Evolutionary conservation across 1,140 invertebrate genomes (phyloP), one percentile per base, ranked within the genome.

Genomic region (Philopotamus ludificatus): DNA sequence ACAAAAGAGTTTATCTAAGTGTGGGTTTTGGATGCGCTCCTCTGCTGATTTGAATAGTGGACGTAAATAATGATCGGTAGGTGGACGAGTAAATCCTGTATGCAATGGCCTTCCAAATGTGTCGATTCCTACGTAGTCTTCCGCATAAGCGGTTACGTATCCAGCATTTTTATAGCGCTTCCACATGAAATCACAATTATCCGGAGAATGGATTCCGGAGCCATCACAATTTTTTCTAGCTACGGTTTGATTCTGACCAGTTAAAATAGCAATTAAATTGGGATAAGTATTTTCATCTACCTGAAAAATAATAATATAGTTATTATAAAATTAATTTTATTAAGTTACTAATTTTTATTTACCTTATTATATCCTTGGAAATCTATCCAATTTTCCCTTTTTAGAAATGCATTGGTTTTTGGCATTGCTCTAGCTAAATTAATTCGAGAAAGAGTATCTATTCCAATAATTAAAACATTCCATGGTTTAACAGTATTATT

Each of bases 281-380:
- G 90, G 89, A 73, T 89, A 92, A 0, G 90, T 93, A 68, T 93
- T 92, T 70, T 91, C 90, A 1, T 84, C 90, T 65, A 84, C 75
- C 83, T 84, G 65, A 39, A 75, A 73, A 49, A 34, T 66, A 3
- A 47, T 18, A 60, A n/a, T 16, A 16, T 47, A 47, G n/a, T 22
- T 21, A 60, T 49, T 3, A 53, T 22, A 53, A 25, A 7, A 34
- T 34, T 34, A 34, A 34, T 34, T 34, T 34, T 7, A 7, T 34
- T 34, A 12, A 34, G 4, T 7, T 34, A 34, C 12, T 7, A 34
- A 34, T 7, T 34, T 4, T 4, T 34, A 34, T 34, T 34, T 61
- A 79, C 82, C 79, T 83, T 84, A 70, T 83, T 80, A 66, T 81
- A 78, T 62, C 77, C 77, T 66, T 76, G 72, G 66, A 78, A 77